These are phyloP conservation scores for Mugil cephalus DNA, from an alignment of 2,113 vertebrate species.

Conservation along the genomic window DNA sequence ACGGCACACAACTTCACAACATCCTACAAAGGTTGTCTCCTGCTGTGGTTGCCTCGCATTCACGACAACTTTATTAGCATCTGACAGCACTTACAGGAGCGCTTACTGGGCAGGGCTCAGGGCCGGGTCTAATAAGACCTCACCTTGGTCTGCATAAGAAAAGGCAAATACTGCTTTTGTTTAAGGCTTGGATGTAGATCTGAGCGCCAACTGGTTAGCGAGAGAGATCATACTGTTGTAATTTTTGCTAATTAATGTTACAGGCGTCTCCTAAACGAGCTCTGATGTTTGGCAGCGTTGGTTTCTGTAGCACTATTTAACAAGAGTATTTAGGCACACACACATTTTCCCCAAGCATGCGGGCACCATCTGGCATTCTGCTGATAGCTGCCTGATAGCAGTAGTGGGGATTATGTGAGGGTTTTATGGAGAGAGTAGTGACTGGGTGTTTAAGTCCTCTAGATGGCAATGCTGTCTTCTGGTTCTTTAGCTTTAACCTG, in stretches of 20 bases:
- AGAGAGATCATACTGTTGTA: constrained; percentile 60
- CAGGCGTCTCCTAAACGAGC: constrained; percentile 58
- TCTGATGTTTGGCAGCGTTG: constrained; percentile 55
- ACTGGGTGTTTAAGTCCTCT: constrained; percentile 37
- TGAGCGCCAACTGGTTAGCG: constrained; percentile 42
- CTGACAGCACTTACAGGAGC: constrained; percentile 75
- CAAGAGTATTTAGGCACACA: constrained; percentile 28
- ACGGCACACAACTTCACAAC: neutral
- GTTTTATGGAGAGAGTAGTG: constrained; percentile 15
- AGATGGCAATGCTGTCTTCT: constrained; percentile 53
- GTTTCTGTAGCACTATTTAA: constrained; percentile 58
- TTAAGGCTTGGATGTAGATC: constrained; percentile 71
- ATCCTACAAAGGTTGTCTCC: constrained; percentile 18
- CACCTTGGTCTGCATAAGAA: constrained; percentile 21
- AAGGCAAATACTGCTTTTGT: constrained; percentile 45
- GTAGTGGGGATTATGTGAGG: neutral
- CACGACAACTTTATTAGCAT: constrained; percentile 67
- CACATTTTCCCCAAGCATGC: constrained; percentile 7
- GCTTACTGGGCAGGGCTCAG: constrained; percentile 43
- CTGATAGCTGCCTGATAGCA: constrained; percentile 29
- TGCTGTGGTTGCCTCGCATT: constrained; percentile 26
- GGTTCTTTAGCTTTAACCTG: neutral
- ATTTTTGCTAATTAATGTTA: constrained; percentile 68
- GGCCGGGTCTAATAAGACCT: constrained; percentile 43
- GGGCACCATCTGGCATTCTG: constrained; percentile 52